phyloP scores from a whole-genome alignment of 2,113 vertebrate genomes.

The Heterocephalus glaber region DNA sequence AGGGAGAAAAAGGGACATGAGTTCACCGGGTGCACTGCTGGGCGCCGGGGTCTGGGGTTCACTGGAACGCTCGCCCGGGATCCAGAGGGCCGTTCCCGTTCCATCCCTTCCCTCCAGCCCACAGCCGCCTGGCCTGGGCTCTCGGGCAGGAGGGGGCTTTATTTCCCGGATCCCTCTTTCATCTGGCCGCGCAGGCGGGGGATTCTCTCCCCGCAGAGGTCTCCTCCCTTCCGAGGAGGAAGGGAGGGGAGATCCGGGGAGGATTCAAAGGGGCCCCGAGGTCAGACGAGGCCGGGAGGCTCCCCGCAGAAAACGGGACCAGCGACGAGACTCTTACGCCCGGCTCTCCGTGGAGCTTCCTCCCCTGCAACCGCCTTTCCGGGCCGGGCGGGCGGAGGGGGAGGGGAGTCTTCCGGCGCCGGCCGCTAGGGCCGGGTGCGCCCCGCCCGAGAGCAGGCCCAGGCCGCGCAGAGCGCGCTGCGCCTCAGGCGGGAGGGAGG shows the following conservation, averaged over 20 bases:
- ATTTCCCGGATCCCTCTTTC: background rate
- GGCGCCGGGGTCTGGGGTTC: background rate
- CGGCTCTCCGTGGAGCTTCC: background rate
- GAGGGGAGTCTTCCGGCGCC: slow-evolving; percentile 30
- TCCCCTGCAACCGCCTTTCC: slow-evolving; percentile 64
- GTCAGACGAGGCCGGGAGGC: background rate
- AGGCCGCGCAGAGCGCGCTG: background rate
- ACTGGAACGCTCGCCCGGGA: background rate
- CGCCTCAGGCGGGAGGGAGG: background rate
- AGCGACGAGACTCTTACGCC: background rate
- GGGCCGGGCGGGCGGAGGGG: background rate
- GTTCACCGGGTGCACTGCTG: background rate
- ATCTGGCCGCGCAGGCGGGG: background rate
- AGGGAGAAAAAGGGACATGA: background rate
- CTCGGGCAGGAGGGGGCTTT: background rate
- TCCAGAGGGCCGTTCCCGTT: background rate
- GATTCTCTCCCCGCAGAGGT: background rate
- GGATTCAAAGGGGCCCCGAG: background rate
- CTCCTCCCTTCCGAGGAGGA: slow-evolving; percentile 36
- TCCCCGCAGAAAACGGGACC: background rate
- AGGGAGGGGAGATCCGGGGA: background rate
- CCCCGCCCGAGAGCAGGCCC: background rate
- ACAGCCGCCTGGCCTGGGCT: background rate
- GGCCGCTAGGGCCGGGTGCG: background rate
- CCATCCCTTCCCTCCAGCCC: background rate